These are phyloP conservation scores for Cichlasoma orientale DNA, from an alignment of 2,797 vertebrate genomes.

Conservation along the genomic window DNA sequence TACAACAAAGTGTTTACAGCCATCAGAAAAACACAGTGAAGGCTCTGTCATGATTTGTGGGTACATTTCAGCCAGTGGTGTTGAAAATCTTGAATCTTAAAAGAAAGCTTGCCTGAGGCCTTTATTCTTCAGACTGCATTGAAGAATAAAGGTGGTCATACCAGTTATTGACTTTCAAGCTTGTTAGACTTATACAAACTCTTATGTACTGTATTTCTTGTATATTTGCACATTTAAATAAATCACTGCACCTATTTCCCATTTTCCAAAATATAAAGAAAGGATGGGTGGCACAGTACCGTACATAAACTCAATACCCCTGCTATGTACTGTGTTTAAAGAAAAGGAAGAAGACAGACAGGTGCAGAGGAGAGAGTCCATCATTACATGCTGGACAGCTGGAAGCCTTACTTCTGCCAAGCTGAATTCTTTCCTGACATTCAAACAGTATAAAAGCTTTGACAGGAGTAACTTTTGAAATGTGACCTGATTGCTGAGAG, in stretches of 20 bases:
- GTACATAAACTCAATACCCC: background rate
- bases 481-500: constrained; percentile 34
- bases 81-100: no score
- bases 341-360: background rate
- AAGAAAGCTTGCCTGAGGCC: background rate
- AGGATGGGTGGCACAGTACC: background rate
- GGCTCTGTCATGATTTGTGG: no score
- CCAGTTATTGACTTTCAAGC: background rate
- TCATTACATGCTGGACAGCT: constrained; percentile 6
- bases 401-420: background rate
- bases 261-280: background rate
- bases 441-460: constrained; percentile 23
- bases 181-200: background rate
- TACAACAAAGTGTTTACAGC: no score
- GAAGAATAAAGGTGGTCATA: background rate
- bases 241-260: background rate
- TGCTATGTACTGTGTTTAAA: background rate
- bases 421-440: constrained; percentile 2
- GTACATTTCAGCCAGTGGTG: no score
- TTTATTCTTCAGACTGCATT: background rate
- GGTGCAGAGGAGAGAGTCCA: background rate
- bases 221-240: background rate
- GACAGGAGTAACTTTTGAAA: constrained; percentile 41
- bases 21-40: no score
- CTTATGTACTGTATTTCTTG: background rate